Evolutionary conservation across 2,888 invertebrate species (phyloP).

Genomic region (Cataglyphis livida): DNA sequence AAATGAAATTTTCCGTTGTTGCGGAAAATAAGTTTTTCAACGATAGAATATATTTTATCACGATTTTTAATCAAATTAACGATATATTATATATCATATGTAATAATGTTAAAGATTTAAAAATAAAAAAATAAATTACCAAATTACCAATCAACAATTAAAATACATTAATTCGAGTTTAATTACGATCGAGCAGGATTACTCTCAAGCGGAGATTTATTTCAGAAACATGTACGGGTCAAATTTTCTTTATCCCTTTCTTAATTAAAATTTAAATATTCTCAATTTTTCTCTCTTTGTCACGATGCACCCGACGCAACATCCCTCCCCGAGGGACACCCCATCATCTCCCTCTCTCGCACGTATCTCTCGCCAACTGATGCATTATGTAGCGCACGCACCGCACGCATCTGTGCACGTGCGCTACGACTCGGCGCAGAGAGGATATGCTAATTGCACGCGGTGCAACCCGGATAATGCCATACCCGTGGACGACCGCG

Average conservation of each 20-base stretch:
- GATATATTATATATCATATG: background rate
- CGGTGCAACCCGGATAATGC: constrained; percentile 60
- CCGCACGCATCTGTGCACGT: constrained; percentile 55
- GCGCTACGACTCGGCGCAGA: constrained; percentile 55
- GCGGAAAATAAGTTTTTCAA: background rate
- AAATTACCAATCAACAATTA: background rate
- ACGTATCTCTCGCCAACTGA: constrained; percentile 30
- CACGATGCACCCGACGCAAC: constrained; percentile 44
- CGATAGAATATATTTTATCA: too few species aligned
- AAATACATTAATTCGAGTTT: background rate
- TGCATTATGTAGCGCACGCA: constrained; percentile 66
- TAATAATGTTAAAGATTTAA: background rate
- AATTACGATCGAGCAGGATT: background rate
- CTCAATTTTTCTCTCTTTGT: constrained; percentile 1
- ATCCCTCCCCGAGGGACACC: constrained; percentile 12
- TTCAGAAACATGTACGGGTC: background rate
- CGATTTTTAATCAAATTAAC: too few species aligned
- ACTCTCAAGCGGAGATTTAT: background rate
- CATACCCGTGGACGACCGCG: constrained; percentile 44
- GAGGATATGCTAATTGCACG: constrained; percentile 74
- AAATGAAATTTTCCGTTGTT: background rate
- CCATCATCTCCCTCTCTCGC: constrained; percentile 3
- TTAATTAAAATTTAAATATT: constrained; percentile 12
- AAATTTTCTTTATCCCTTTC: background rate
- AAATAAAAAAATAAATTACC: background rate